phyloP scores from a whole-genome alignment of 2,888 invertebrate species.

The Sepioteuthis lessoniana region DNA sequence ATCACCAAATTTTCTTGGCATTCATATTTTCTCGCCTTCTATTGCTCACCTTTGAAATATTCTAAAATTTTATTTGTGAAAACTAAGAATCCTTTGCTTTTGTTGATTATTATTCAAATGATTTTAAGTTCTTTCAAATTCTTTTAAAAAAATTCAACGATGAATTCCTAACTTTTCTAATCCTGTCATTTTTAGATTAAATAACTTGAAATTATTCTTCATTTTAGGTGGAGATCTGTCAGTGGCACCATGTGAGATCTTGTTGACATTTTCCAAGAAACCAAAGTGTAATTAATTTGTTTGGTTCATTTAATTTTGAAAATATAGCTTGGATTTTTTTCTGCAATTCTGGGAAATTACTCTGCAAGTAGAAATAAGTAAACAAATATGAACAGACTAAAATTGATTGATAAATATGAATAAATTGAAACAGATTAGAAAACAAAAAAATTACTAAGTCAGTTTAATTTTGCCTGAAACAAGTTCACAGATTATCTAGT shows the following conservation, averaged over 20 bases:
- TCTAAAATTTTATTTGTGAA: too few relatives aligned
- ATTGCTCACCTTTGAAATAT: not conserved
- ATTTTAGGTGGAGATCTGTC: not conserved
- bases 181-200: not conserved
- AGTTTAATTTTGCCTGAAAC: too few relatives aligned
- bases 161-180: not conserved
- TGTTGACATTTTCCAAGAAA: slow-evolving; percentile 21
- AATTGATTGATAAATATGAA: not conserved
- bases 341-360: not conserved
- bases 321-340: not conserved
- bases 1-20: too few relatives aligned
- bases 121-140: too few relatives aligned
- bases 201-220: not conserved
- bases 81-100: too few relatives aligned
- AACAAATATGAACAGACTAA: not conserved
- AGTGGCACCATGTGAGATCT: not conserved
- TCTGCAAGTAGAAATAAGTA: not conserved
- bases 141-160: too few relatives aligned
- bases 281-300: not conserved
- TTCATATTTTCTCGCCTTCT: not conserved
- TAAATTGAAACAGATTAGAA: too few relatives aligned
- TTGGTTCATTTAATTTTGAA: not conserved
- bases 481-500: too few relatives aligned
- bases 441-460: too few relatives aligned
- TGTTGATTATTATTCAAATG: too few relatives aligned